A percentile compares a stretch with the other conserved stretches of the same genome.
phyloP scores from a whole-genome alignment of 2,797 vertebrate species.

The Alauda arvensis region DNA sequence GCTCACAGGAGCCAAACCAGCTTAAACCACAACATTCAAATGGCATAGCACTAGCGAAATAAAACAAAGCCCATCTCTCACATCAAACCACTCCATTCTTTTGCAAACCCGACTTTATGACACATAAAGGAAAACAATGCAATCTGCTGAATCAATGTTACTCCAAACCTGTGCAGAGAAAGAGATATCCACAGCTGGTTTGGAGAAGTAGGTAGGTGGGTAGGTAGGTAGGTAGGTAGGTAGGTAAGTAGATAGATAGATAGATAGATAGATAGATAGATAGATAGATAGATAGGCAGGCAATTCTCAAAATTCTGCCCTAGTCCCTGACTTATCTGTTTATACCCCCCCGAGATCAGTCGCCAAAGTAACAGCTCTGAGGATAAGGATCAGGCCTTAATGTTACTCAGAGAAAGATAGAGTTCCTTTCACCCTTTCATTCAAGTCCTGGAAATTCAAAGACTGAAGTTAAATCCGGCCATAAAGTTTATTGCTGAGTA shows the following conservation, averaged over 20 bases:
- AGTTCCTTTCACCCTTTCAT: constrained; percentile 70
- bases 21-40: constrained; percentile 50
- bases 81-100: constrained; percentile 67
- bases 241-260: background rate
- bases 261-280: background rate
- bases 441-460: constrained; percentile 78
- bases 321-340: background rate
- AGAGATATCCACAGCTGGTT: background rate
- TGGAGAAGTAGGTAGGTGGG: background rate
- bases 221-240: background rate
- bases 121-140: constrained; percentile 65
- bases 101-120: constrained; percentile 75
- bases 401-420: constrained; percentile 52
- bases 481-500: constrained; percentile 83
- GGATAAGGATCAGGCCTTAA: constrained; percentile 45
- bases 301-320: background rate
- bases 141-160: background rate
- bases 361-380: background rate
- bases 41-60: constrained; percentile 38
- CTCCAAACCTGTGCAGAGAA: background rate
- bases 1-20: constrained; percentile 48
- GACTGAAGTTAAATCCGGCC: constrained; percentile 79
- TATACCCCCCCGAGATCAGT: background rate
- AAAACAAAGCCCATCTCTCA: constrained; percentile 68
- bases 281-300: background rate